Percentiles rank a stretch among this genome's conserved stretches.
Evolutionary conservation across 2,888 invertebrate species (phyloP).

Genomic region (Ormyrus nitidulus): DNA sequence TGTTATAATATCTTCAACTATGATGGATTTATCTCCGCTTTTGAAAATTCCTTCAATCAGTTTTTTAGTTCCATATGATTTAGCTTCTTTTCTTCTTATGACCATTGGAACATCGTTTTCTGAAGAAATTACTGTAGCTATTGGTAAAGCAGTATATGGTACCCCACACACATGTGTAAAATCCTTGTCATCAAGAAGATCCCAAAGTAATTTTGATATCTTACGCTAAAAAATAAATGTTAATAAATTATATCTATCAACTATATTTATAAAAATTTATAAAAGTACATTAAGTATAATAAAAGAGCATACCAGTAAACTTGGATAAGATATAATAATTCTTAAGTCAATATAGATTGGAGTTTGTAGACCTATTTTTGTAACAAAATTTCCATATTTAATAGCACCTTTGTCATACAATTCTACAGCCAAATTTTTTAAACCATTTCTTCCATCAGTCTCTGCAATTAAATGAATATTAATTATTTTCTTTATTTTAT

Average conservation of each 20-base stretch:
- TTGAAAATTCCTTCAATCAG: constrained; percentile 92
- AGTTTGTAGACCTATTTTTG: constrained; percentile 94
- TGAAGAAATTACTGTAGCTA: constrained; percentile 90
- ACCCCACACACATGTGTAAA: constrained; percentile 90
- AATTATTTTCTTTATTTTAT: too few relatives aligned
- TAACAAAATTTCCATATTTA: constrained; percentile 94
- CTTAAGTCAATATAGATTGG: constrained; percentile 97
- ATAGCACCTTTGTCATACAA: constrained; percentile 88
- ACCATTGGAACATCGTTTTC: constrained; percentile 89
- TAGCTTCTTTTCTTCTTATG: constrained; percentile 94
- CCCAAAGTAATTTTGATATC: constrained; percentile 29
- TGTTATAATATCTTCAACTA: constrained; percentile 96
- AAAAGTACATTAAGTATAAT: background rate
- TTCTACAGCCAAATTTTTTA: constrained; percentile 82
- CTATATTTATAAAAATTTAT: constrained; percentile 23
- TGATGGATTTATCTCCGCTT: constrained; percentile 86
- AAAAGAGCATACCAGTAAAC: constrained; percentile 81
- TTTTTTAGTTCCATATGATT: constrained; percentile 96
- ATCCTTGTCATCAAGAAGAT: constrained; percentile 57
- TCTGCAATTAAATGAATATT: too few relatives aligned
- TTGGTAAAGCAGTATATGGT: constrained; percentile 96
- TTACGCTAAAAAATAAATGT: constrained; percentile 76
- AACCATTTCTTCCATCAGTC: constrained; percentile 59
- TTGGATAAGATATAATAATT: constrained; percentile 92
- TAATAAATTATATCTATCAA: constrained; percentile 2